Evolutionary conservation across 2,888 invertebrate species (phyloP).

Genomic region (Isoperla grammatica): DNA sequence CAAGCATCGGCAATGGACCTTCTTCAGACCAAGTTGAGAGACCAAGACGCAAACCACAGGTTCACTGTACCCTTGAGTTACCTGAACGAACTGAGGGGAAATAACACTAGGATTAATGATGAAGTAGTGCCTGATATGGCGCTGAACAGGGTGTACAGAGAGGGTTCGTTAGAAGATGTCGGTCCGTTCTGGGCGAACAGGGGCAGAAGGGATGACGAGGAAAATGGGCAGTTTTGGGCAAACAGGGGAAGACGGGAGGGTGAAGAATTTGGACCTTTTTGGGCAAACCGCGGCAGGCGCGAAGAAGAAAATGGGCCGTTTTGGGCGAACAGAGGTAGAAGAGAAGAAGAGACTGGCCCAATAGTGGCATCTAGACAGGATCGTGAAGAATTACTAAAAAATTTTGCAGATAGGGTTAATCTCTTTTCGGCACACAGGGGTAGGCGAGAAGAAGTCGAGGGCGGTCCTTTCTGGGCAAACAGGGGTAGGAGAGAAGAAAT

Average conservation of each 20-base stretch:
- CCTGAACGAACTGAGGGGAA: neutral
- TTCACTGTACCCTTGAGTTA: neutral
- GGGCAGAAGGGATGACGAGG: neutral
- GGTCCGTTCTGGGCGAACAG: slow-evolving; percentile 9
- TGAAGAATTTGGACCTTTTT: slow-evolving; percentile 6
- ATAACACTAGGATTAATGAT: neutral
- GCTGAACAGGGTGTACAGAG: neutral
- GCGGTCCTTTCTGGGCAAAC: neutral
- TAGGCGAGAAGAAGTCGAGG: neutral
- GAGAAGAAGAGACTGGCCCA: neutral
- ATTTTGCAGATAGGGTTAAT: too few relatives aligned
- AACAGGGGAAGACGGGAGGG: neutral
- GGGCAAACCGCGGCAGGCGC: slow-evolving; percentile 7
- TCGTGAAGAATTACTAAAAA: neutral
- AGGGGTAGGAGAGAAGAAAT: neutral
- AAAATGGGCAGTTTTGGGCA: neutral
- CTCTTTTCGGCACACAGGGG: slow-evolving; percentile 15
- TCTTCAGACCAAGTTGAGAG: too few relatives aligned
- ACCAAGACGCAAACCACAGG: too few relatives aligned
- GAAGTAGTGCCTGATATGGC: neutral
- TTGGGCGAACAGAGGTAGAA: slow-evolving; percentile 4
- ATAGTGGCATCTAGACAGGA: slow-evolving; percentile 7
- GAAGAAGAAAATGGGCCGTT: neutral
- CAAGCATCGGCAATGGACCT: too few relatives aligned
- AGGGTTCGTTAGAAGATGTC: slow-evolving; percentile 11